Base-by-base conservation (phyloP, 2,888 invertebrate genomes). In the Patella caerulea region DNA sequence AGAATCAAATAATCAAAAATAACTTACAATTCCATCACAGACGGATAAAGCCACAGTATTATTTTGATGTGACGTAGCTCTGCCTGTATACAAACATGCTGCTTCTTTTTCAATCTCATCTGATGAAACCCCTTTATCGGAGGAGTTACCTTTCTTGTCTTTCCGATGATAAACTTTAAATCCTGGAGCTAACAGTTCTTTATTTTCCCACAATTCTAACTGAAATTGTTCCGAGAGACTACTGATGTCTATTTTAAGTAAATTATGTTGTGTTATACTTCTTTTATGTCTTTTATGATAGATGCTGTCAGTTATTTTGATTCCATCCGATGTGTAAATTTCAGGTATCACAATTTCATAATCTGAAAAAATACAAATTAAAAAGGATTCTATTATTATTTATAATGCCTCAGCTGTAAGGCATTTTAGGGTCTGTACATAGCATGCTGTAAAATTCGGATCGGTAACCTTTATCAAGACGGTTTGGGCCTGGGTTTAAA, bases 131-230 rank as follows among this genome's bases (percentile, higher is more conserved):
- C 74, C 75, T 65, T 77, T 72, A 11, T 81, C 79, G 0, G 74
- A 70, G 2, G 79, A 71, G 34, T 72, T 70, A 24, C 78, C 72
- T 69, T 78, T 73, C 19, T 81, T 70, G 12, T 81, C 77, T 72
- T 85, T 82, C 59, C 86, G 81, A 70, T 82, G 84, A 78, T 88
- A 88, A 55, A 88, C 84, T 78, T 86, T 86, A 76, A 88, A 88
- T 45, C 88, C 88, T 9, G 86, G 86, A 0, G 88, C 86, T 34
- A 87, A 77, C 11, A 88, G 79, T n/a, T 84, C 76, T 34, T 83
- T 79, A 65, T 88, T 86, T 78, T 84, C 82, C 79, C 83, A 84
- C 56, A 88, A 77, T 78, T 86, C 82, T 19, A 88, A 74, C 24
- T 87, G 85, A 79, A 87, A 88, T 14, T 81, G 77, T 54, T 87